Conservation (phyloP, 2,797 vertebrate genomes). For the Macroramphosus scolopax region DNA sequence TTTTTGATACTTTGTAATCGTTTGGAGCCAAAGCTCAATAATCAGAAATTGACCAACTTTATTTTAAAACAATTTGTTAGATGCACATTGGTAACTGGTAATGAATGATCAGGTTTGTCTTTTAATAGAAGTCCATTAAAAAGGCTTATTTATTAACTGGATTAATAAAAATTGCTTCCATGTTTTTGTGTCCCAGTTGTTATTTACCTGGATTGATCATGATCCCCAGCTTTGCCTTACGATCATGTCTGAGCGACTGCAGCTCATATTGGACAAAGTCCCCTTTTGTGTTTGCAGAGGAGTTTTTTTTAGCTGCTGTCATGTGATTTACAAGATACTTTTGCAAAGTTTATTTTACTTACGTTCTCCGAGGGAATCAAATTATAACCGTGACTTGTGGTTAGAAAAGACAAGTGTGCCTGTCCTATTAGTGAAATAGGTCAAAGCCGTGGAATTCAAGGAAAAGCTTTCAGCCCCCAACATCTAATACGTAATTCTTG, state of each 20-base stretch:
- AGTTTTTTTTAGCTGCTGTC: conserved; percentile 34
- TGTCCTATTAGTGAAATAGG: neutral
- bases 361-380: neutral
- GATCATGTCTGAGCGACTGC: conserved; percentile 27
- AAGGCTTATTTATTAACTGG: conserved; percentile 70
- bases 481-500: neutral
- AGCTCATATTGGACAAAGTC: conserved; percentile 70
- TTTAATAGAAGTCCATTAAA: conserved; percentile 47
- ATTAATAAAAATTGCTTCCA: conserved; percentile 64
- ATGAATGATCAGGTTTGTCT: conserved; percentile 27
- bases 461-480: conserved; percentile 22
- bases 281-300: conserved; percentile 60
- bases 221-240: conserved; percentile 1
- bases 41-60: conserved; percentile 27
- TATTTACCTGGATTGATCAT: conserved; percentile 26
- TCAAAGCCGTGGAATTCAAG: conserved; percentile 21
- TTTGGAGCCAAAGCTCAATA: conserved; percentile 38
- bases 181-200: conserved; percentile 38
- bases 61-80: conserved; percentile 27
- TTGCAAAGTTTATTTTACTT: too few relatives aligned
- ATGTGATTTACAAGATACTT: conserved; percentile 41
- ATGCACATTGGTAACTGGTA: conserved; percentile 12
- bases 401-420: neutral
- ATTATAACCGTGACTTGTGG: neutral
- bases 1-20: conserved; percentile 40